Conservation (phyloP, 2,797 vertebrate genomes). For the Masticophis lateralis region DNA sequence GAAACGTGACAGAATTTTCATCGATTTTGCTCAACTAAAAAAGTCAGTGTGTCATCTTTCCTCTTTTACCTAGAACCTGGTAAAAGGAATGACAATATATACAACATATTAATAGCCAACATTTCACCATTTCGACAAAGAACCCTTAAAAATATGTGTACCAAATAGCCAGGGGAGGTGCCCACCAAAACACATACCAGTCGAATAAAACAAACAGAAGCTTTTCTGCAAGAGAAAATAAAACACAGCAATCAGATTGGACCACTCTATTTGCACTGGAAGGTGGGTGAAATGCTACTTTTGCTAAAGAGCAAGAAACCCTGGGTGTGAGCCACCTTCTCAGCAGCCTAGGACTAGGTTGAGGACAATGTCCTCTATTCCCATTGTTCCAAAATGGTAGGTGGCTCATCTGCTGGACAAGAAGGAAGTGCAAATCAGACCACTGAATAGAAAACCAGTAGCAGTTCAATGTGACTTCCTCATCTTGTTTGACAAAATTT, state of each 20-base stretch:
- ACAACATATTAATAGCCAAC: neutral
- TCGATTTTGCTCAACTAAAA: neutral
- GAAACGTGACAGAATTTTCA: neutral
- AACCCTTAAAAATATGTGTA: neutral
- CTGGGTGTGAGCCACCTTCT: neutral
- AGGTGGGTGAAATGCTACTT: neutral
- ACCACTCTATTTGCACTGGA: neutral
- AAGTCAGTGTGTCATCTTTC: neutral
- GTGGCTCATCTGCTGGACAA: neutral
- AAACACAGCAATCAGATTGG: neutral
- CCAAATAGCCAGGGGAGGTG: neutral
- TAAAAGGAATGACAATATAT: neutral
- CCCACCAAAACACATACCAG: neutral
- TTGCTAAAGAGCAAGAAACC: neutral
- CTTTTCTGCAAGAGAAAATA: neutral
- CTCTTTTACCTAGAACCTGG: neutral
- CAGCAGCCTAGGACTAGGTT: neutral
- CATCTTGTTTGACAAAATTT: slow-evolving; percentile 19
- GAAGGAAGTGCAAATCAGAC: neutral
- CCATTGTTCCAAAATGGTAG: neutral
- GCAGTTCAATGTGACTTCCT: neutral
- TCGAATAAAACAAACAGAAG: neutral
- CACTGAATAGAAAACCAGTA: neutral
- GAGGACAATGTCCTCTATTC: neutral
- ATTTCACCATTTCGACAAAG: neutral